Percentiles rank a stretch among this genome's conserved stretches.
Evolutionary conservation across 2,797 vertebrate species (phyloP).

Genomic region (Spondyliosoma cantharus): DNA sequence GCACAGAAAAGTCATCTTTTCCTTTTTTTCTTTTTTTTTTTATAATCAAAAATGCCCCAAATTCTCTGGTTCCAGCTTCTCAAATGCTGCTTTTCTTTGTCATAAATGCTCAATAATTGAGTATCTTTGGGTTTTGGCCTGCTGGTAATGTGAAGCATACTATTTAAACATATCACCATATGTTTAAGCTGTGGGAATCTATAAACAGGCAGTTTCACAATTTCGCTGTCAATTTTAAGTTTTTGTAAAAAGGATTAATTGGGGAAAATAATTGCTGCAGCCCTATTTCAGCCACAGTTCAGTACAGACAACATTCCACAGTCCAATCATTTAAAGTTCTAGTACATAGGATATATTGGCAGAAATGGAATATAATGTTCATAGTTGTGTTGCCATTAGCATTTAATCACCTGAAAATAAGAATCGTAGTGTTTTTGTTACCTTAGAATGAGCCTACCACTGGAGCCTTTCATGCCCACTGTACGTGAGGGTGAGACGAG

Average conservation of each 20-base stretch:
- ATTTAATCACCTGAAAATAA: too few species aligned
- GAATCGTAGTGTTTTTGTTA: too few species aligned
- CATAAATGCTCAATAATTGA: not conserved
- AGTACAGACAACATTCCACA: not conserved
- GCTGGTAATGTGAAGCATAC: not conserved
- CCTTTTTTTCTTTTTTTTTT: not conserved
- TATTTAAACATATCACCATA: not conserved
- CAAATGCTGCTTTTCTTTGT: not conserved
- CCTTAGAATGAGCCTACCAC: too few species aligned
- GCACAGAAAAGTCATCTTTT: not conserved
- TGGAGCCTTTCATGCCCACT: too few species aligned
- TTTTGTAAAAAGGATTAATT: not conserved
- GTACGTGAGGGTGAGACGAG: too few species aligned
- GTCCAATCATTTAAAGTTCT: not conserved
- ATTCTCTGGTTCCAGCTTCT: not conserved
- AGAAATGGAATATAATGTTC: too few species aligned
- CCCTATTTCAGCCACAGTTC: slow-evolving; percentile 12
- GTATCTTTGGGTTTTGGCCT: slow-evolving; percentile 1
- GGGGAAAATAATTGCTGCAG: not conserved
- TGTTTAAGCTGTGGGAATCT: not conserved
- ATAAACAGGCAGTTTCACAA: not conserved
- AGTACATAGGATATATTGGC: too few species aligned
- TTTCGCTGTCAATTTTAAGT: not conserved
- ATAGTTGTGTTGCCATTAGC: too few species aligned
- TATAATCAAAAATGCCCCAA: not conserved